phyloP scores from a whole-genome alignment of 2,888 invertebrate genomes.

The Meiosimyza decipiens region DNA sequence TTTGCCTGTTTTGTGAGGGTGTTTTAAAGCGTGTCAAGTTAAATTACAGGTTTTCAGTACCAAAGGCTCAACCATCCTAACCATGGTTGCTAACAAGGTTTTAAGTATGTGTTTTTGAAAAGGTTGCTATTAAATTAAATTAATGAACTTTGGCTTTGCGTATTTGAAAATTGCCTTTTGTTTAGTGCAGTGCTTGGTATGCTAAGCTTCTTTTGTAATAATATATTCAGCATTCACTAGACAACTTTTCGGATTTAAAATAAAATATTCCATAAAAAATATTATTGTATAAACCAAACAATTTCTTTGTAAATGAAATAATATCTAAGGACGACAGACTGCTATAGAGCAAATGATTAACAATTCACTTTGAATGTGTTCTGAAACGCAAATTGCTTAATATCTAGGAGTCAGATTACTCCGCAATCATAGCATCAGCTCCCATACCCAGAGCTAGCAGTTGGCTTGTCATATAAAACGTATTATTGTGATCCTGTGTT shows the following conservation, averaged over 20 bases:
- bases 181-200: not conserved
- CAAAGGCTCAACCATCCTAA: not conserved
- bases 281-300: too few relatives aligned
- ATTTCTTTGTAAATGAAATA: not conserved
- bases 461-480: too few relatives aligned
- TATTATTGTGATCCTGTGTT: too few relatives aligned
- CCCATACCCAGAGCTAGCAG: too few relatives aligned
- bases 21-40: constrained; percentile 26
- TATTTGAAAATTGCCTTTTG: not conserved
- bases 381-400: too few relatives aligned
- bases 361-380: too few relatives aligned
- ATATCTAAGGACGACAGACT: too few relatives aligned
- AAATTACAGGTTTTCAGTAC: constrained; percentile 5
- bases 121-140: not conserved
- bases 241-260: not conserved
- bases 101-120: not conserved
- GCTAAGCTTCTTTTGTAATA: not conserved
- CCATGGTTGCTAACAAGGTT: constrained; percentile 10
- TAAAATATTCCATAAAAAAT: too few relatives aligned
- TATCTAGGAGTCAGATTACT: too few relatives aligned
- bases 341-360: too few relatives aligned
- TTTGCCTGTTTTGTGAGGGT: constrained; percentile 13
- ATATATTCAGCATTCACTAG: not conserved
- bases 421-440: too few relatives aligned
- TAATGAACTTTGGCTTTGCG: not conserved